Evolutionary conservation across 1,140 invertebrate genomes (phyloP).

Genomic region (Meloidogyne floridensis): DNA sequence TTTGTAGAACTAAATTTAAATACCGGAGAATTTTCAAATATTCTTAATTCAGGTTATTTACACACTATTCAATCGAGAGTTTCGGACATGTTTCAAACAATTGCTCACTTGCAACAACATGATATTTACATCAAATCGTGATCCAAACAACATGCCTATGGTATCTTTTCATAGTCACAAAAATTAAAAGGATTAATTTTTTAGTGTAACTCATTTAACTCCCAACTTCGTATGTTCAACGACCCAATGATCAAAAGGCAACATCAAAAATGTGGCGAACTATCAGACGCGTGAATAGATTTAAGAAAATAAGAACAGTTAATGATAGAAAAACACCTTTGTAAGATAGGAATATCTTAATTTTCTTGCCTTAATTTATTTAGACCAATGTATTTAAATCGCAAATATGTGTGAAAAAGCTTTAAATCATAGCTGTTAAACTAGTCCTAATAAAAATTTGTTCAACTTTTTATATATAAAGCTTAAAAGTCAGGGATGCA

Average conservation of each 20-base stretch:
- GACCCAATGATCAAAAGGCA: conserved; percentile 34
- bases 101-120: conserved; percentile 64
- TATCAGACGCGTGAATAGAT: conserved; percentile 31
- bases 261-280: conserved; percentile 29
- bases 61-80: conserved; percentile 64
- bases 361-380: conserved; percentile 15
- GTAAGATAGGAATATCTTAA: background rate
- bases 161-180: conserved; percentile 1
- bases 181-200: conserved; percentile 32
- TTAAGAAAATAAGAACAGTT: background rate
- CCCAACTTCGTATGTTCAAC: conserved; percentile 49
- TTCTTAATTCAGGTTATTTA: conserved; percentile 46
- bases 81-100: conserved; percentile 62
- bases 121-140: conserved; percentile 45
- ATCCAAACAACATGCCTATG: conserved; percentile 37
- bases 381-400: conserved; percentile 14
- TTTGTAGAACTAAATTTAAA: too few species aligned
- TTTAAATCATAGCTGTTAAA: background rate
- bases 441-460: too few species aligned
- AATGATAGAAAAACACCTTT: too few species aligned
- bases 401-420: background rate
- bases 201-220: conserved; percentile 61
- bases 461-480: too few species aligned
- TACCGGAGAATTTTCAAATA: too few species aligned
- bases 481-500: too few species aligned